phyloP scores from a whole-genome alignment of 1,140 invertebrate genomes.

The Drosophila setifemur region DNA sequence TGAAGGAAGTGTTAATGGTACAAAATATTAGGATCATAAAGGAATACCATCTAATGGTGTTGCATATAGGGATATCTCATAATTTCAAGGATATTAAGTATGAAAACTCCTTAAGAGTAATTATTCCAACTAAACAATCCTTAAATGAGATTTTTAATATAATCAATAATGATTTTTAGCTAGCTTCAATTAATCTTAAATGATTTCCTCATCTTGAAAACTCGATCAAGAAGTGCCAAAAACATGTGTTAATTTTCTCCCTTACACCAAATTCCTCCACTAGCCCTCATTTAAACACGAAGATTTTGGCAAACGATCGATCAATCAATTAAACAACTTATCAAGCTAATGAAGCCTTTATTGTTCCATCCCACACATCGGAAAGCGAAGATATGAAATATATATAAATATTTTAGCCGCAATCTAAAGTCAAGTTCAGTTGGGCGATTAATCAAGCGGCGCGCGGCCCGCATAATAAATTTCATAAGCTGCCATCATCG shows the following conservation, averaged over 20 bases:
- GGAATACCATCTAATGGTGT: not conserved
- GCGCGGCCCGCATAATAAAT: constrained; percentile 18
- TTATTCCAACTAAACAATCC: not conserved
- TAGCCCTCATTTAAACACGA: constrained; percentile 19
- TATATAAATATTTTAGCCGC: constrained; percentile 4
- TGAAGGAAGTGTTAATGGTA: not conserved
- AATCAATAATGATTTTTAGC: too few species aligned
- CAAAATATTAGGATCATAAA: constrained; percentile 4
- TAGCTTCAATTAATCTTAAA: not conserved
- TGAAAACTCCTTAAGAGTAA: too few species aligned
- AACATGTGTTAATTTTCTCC: not conserved
- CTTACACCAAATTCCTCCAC: not conserved
- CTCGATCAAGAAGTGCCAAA: constrained; percentile 4
- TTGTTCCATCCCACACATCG: constrained; percentile 27
- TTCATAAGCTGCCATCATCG: constrained; percentile 33
- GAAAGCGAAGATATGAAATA: constrained; percentile 4
- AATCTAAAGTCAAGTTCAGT: constrained; percentile 62
- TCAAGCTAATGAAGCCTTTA: constrained; percentile 40
- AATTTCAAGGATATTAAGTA: not conserved
- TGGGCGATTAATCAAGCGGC: constrained; percentile 50
- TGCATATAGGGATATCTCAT: too few species aligned
- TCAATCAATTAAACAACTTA: constrained; percentile 43
- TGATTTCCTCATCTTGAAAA: constrained; percentile 2
- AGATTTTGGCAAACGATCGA: constrained; percentile 17
- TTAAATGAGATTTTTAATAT: too few species aligned